These are phyloP conservation scores for Pseudorectes ferrugineus DNA, from an alignment of 2,113 vertebrate species.

Conservation along the genomic window DNA sequence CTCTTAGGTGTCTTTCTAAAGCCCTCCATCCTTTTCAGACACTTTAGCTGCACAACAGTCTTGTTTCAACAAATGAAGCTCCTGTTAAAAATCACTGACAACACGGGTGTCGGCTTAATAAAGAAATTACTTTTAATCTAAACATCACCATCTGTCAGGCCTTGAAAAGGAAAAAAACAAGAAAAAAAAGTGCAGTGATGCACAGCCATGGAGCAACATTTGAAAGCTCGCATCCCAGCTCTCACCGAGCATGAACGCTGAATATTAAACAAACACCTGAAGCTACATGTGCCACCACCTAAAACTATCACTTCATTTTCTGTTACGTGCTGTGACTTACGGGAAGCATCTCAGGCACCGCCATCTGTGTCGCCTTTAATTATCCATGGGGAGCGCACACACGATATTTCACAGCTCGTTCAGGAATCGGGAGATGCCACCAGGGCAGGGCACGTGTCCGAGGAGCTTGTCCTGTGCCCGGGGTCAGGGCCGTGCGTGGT, in stretches of 20 bases:
- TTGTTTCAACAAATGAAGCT: background rate
- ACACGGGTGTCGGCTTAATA: slow-evolving; percentile 29
- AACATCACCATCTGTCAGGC: slow-evolving; percentile 51
- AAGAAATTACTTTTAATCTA: slow-evolving; percentile 54
- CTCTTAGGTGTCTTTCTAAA: background rate
- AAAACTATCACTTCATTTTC: slow-evolving; percentile 35
- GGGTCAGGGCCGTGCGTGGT: background rate
- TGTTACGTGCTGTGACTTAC: background rate
- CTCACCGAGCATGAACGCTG: background rate
- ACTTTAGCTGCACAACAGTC: background rate
- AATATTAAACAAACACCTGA: slow-evolving; percentile 64
- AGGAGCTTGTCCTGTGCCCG: background rate
- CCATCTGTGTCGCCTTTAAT: slow-evolving; percentile 25
- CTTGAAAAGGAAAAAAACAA: background rate
- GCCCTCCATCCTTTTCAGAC: background rate
- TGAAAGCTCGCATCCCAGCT: slow-evolving; percentile 15
- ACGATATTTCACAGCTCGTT: background rate
- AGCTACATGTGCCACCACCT: slow-evolving; percentile 43
- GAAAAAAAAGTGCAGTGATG: slow-evolving; percentile 1
- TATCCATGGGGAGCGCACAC: background rate
- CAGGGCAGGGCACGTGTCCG: background rate
- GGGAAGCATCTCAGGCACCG: background rate
- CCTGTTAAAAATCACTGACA: slow-evolving; percentile 40
- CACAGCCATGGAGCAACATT: background rate
- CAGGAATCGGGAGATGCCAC: background rate